Conservation (phyloP, 2,113 vertebrate genomes). For the Bungarus multicinctus region DNA sequence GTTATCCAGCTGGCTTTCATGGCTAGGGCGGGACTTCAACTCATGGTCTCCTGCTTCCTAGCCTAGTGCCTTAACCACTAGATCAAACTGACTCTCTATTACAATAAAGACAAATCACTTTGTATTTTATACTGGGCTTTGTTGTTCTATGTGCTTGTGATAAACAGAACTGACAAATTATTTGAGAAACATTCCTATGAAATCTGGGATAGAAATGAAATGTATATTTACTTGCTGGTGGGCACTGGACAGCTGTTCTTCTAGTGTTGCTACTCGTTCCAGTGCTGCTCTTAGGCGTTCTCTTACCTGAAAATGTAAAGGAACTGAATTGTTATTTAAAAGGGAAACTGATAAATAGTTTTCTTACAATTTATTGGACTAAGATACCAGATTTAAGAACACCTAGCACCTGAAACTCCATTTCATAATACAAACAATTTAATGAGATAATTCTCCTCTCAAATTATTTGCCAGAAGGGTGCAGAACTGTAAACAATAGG, state of each 20-base stretch:
- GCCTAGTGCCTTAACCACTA: too few relatives aligned
- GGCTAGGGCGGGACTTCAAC: too few relatives aligned
- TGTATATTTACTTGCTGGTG: constrained; percentile 82
- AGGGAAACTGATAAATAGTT: background rate
- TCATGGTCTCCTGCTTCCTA: too few relatives aligned
- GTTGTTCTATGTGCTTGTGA: background rate
- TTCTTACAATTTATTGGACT: background rate
- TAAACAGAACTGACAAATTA: background rate
- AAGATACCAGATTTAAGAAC: background rate
- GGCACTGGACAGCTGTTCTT: constrained; percentile 84
- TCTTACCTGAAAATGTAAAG: constrained; percentile 77
- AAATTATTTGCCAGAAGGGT: background rate
- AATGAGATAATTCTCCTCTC: background rate
- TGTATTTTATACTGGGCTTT: background rate
- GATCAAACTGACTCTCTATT: background rate
- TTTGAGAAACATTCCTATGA: rapidly evolving
- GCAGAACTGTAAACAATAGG: background rate
- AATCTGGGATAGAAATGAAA: background rate
- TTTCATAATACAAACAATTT: background rate
- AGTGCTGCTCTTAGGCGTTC: constrained; percentile 89
- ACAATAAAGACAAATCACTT: background rate
- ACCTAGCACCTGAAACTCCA: background rate
- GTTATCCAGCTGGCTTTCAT: background rate
- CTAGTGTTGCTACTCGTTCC: constrained; percentile 87
- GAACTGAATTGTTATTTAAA: background rate